Evolutionary conservation across 2,888 invertebrate genomes (phyloP).

Genomic region (Torymus texanus): DNA sequence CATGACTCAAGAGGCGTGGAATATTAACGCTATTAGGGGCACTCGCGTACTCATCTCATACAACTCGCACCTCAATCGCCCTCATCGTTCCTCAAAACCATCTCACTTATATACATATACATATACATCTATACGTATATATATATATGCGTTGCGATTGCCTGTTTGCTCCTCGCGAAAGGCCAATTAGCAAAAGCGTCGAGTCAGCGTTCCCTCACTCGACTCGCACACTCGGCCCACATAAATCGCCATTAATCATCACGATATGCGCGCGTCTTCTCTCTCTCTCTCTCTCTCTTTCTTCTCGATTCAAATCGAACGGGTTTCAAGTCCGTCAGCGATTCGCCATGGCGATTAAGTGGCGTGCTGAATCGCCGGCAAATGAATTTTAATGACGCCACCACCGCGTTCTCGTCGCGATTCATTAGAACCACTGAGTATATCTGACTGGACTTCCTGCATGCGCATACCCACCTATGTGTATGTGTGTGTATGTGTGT

Average conservation of each 20-base stretch:
- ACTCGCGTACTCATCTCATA: neutral
- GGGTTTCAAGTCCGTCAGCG: conserved; percentile 23
- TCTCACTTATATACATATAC: too few species aligned
- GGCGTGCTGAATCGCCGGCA: conserved; percentile 60
- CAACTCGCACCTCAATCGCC: neutral
- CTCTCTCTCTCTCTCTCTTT: conserved; percentile 17
- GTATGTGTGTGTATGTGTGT: too few species aligned
- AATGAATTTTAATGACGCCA: conserved; percentile 26
- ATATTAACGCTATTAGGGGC: conserved; percentile 50
- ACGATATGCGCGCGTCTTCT: conserved; percentile 33
- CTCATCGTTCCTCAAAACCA: neutral
- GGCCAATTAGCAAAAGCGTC: conserved; percentile 72
- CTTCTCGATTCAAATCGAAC: conserved; percentile 41
- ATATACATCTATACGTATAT: too few species aligned
- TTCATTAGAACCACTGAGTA: neutral
- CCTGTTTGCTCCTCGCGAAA: conserved; percentile 57
- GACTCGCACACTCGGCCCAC: conserved; percentile 64
- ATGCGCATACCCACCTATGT: too few species aligned
- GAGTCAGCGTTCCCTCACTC: conserved; percentile 72
- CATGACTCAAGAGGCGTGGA: conserved; percentile 16
- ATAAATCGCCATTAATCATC: conserved; percentile 73
- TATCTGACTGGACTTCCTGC: neutral
- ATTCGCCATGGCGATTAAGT: conserved; percentile 63
- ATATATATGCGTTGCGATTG: too few species aligned
- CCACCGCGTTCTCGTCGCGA: neutral